Base-by-base conservation (phyloP, 2,888 invertebrate species). In the Lapara coniferarum region DNA sequence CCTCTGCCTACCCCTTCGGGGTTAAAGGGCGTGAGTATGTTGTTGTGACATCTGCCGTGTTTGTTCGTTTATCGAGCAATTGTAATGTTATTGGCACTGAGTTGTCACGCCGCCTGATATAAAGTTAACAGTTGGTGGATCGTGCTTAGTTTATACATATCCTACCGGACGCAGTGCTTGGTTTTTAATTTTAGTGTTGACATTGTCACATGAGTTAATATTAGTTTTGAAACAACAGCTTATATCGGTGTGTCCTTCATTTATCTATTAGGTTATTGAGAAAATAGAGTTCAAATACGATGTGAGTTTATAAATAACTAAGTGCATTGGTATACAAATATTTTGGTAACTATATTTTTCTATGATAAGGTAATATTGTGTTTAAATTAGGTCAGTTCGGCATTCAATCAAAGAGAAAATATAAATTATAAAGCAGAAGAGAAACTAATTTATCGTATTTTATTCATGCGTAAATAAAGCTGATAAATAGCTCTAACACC, bases 21-120 rank as follows among this genome's bases (percentile, higher is more conserved):
- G 25, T 2, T 25, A 25, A 25, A 25, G 25, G 25, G 25, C 25
- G 25, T 25, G 25, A 25, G 25, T 25, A 2, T 25, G 25, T 25
- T 1, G 1, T 1, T 25, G 46, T 14, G n/a, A 30, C 12, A 13
- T 13, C 56, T 37, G 56, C 30, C 30, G 44, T 59, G 59, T 80
- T 74, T 78, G 71, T 77, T 73, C 72, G 71, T 74, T 84, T 84
- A 85, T 83, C 82, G 70, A 75, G 71, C 75, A 75, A 79, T 80
- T 81, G 77, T 80, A 74, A 74, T 80, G 80, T 79, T 84, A 78
- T 81, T 82, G 79, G 71, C 75, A 77, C 80, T 78, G 19, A 63
- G 46, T 16, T n/a, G 19, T 63, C 37, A 46, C 46, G n/a, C 37
- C 14, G 16, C 59, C 12, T 19, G 6, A 63, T 63, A 63, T 63